Evolutionary conservation across 2,797 vertebrate species (phyloP), one percentile per base, ranked within the genome.

Genomic region (Typhlichthys subterraneus): DNA sequence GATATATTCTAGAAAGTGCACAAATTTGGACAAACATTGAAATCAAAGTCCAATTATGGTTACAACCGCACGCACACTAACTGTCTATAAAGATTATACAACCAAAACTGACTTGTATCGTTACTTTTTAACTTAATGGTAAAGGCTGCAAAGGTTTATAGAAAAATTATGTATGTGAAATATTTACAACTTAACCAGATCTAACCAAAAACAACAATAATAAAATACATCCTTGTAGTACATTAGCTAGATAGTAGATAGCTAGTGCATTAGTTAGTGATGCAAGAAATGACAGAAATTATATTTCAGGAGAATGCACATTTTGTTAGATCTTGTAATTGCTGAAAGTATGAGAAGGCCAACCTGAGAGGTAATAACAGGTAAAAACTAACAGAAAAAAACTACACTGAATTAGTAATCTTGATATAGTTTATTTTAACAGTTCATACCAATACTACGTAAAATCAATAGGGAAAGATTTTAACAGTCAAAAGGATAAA

Each of bases 81-180:
- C 60, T 48, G 58, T 73, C 70, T 69, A 66, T 91, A 91, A 91
- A 87, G 2, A 8, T 86, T 75, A 67, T 74, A 71, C 51, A 47
- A 69, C 55, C 64, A 65, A 66, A 62, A 52, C 63, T 57, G 63
- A 61, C 48, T 63, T 61, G 8, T 53, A 70, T 11, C 42, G 78
- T 88, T 85, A 89, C 80, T 76, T 71, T 86, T 89, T 87, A 91
- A 91, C 87, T 33, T 82, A 76, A 65, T 15, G 1, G 31, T 59
- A 70, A 38, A 53, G 5, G 65, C 81, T 78, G 53, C 60, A 73
- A 79, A 87, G 85, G 67, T 12, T 67, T 59, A 55, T 70, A 64
- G 12, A n/a, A 72, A 59, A 13, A 74, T 68, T 76, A 14, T 14
- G 13, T 8, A 51, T 17, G 15, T 19, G 10, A 33, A 54, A n/a